Evolutionary conservation across 1,140 invertebrate species (phyloP).

Genomic region (Drepana arcuata): DNA sequence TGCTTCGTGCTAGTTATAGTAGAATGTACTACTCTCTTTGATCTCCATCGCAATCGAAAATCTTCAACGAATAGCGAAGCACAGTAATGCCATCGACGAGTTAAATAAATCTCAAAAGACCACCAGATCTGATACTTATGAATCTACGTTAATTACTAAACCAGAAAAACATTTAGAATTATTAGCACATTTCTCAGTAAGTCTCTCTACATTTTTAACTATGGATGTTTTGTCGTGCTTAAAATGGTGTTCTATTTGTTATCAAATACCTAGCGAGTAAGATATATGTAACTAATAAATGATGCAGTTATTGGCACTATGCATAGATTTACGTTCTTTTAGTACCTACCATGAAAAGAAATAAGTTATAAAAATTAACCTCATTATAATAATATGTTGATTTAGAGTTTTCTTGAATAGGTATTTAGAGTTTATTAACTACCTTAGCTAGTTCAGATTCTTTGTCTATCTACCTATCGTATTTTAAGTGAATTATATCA

Average conservation of each 20-base stretch:
- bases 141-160: slow-evolving; percentile 46
- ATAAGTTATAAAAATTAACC: slow-evolving; percentile 26
- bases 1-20: slow-evolving; percentile 59
- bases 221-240: slow-evolving; percentile 74
- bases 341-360: too few species aligned
- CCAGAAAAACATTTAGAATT: slow-evolving; percentile 64
- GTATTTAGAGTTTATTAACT: too few species aligned
- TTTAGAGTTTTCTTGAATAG: too few species aligned
- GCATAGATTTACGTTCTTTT: too few species aligned
- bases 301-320: slow-evolving; percentile 73
- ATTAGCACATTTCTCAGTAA: slow-evolving; percentile 74
- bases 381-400: too few species aligned
- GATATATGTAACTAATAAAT: slow-evolving; percentile 61
- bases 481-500: slow-evolving; percentile 68
- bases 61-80: slow-evolving; percentile 52
- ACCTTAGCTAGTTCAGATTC: slow-evolving; percentile 45
- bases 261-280: slow-evolving; percentile 73
- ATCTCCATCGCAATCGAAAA: slow-evolving; percentile 65
- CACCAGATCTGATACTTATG: slow-evolving; percentile 59
- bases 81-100: slow-evolving; percentile 38
- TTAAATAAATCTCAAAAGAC: slow-evolving; percentile 42
- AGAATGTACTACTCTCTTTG: slow-evolving; percentile 43
- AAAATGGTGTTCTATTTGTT: slow-evolving; percentile 74
- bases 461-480: slow-evolving; percentile 33
- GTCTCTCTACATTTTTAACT: slow-evolving; percentile 74